Conservation (phyloP, 2,113 vertebrate genomes). For the Butorides virescens region DNA sequence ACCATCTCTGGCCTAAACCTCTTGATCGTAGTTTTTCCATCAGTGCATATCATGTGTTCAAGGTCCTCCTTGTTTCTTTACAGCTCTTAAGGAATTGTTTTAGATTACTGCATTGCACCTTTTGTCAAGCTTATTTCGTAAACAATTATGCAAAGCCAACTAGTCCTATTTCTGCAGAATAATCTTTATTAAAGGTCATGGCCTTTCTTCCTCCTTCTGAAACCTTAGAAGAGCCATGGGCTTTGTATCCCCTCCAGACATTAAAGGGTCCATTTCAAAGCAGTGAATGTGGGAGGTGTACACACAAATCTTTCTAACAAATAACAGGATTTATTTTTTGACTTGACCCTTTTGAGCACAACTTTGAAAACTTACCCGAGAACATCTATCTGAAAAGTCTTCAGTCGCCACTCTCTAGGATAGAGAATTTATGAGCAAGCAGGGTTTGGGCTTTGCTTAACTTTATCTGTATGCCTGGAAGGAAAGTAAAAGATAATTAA, state of each 20-base stretch:
- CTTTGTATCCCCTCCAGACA: slow-evolving; percentile 5
- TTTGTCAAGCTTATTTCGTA: neutral
- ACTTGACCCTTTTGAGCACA: neutral
- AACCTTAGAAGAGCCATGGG: slow-evolving; percentile 5
- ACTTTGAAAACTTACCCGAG: slow-evolving; percentile 28
- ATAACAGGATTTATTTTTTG: neutral
- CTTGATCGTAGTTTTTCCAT: neutral
- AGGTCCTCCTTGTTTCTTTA: neutral
- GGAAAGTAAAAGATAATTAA: neutral
- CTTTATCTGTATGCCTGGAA: neutral
- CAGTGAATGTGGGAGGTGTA: neutral
- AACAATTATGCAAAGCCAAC: neutral
- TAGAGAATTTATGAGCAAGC: neutral
- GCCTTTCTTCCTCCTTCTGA: slow-evolving; percentile 43
- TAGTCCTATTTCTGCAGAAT: neutral
- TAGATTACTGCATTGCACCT: neutral
- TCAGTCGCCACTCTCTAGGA: neutral
- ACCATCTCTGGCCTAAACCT: neutral
- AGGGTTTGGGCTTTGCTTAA: neutral
- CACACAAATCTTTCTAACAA: slow-evolving; percentile 30
- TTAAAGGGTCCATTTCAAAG: slow-evolving; percentile 46
- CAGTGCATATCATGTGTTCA: neutral
- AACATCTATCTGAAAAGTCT: slow-evolving; percentile 26
- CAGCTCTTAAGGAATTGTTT: neutral
- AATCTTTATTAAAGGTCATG: slow-evolving; percentile 15